A percentile compares a stretch with the other conserved stretches of the same genome.
phyloP scores from a whole-genome alignment of 2,888 invertebrate genomes.

The Prosapia bicincta region DNA sequence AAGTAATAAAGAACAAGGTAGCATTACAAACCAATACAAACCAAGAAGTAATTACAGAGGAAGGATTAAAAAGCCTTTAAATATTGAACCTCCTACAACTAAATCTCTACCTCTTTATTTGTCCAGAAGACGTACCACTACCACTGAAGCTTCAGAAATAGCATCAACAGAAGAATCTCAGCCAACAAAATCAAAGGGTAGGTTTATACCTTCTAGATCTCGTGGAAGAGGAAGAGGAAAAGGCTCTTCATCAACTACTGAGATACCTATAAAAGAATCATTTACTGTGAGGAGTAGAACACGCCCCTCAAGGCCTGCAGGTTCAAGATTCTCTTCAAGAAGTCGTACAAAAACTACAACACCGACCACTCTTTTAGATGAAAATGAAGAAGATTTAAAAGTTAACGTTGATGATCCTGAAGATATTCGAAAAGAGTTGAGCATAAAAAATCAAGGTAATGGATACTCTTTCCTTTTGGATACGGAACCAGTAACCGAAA shows the following conservation, averaged over 20 bases:
- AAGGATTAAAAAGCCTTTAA: conserved; percentile 14
- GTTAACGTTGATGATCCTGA: conserved; percentile 10
- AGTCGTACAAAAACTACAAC: conserved; percentile 20
- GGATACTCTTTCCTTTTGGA: neutral
- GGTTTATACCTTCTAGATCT: conserved; percentile 13
- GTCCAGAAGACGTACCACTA: conserved; percentile 13
- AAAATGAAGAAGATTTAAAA: neutral
- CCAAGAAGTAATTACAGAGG: conserved; percentile 21
- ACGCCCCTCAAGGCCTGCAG: neutral
- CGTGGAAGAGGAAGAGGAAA: conserved; percentile 8
- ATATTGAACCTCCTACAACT: conserved; percentile 21
- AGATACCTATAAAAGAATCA: neutral
- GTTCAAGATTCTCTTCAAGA: conserved; percentile 10
- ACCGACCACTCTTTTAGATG: conserved; percentile 5
- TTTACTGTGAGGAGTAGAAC: conserved; percentile 3
- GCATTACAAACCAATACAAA: neutral
- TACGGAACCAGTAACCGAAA: neutral
- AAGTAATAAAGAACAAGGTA: neutral
- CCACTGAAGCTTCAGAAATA: conserved; percentile 7
- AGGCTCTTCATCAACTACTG: neutral
- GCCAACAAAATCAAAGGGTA: neutral
- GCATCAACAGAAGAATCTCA: neutral
- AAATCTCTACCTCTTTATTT: conserved; percentile 22
- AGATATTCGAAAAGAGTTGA: conserved; percentile 2
- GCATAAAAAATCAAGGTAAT: conserved; percentile 7